These are phyloP conservation scores for Acronicta alni DNA, from an alignment of 2,888 invertebrate species.

Conservation along the genomic window DNA sequence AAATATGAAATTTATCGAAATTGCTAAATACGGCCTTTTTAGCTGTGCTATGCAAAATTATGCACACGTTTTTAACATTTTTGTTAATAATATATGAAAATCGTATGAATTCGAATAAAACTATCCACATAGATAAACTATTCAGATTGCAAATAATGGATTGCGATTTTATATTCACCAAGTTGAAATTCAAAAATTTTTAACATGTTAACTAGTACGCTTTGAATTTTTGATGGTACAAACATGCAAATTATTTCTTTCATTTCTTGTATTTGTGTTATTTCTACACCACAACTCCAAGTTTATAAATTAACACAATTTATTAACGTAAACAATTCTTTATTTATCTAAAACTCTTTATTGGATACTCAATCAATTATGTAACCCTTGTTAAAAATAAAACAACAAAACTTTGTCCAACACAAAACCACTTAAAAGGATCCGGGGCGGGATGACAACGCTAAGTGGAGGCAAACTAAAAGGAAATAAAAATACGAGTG, in stretches of 20 bases:
- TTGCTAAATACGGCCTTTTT: no score
- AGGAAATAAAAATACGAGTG: slow-evolving; percentile 44
- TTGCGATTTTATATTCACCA: slow-evolving; percentile 35
- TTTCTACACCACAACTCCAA: slow-evolving; percentile 9
- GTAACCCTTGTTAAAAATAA: slow-evolving; percentile 13
- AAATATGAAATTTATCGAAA: no score
- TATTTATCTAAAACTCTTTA: background rate
- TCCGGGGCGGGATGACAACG: slow-evolving; percentile 38
- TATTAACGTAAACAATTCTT: background rate
- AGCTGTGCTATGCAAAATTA: background rate
- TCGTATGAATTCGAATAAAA: no score
- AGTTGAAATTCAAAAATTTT: slow-evolving; percentile 20
- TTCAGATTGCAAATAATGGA: slow-evolving; percentile 22
- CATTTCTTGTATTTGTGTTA: slow-evolving; percentile 31
- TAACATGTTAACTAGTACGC: slow-evolving; percentile 21
- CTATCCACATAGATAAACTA: background rate
- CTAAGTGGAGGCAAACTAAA: slow-evolving; percentile 51
- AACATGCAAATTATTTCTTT: slow-evolving; percentile 31
- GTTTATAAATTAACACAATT: background rate
- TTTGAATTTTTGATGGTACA: slow-evolving; percentile 29
- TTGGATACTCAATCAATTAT: background rate
- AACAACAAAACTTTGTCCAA: slow-evolving; percentile 16
- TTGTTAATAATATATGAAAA: no score
- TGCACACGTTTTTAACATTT: background rate
- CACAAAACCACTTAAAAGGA: slow-evolving; percentile 37